phyloP scores from a whole-genome alignment of 2,888 invertebrate species.

The Caenorhabditis sp. region DNA sequence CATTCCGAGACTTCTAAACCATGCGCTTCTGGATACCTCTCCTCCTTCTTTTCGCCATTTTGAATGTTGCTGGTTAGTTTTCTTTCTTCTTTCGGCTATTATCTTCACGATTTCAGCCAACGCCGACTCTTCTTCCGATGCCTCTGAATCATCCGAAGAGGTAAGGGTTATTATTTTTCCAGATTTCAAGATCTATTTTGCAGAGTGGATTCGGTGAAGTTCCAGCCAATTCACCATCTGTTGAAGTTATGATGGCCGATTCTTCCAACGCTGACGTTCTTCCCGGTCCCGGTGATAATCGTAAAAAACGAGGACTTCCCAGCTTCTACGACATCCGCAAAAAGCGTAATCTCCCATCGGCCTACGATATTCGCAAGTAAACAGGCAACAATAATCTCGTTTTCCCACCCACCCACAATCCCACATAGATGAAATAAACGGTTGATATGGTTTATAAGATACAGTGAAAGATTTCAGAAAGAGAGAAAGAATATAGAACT shows the following conservation, averaged over 20 bases:
- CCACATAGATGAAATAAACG: conserved; percentile 26
- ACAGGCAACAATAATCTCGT: neutral
- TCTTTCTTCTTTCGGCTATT: neutral
- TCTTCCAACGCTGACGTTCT: conserved; percentile 25
- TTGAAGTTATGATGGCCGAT: conserved; percentile 12
- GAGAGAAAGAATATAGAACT: conserved; percentile 23
- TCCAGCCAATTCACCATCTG: neutral
- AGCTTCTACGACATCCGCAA: conserved; percentile 57
- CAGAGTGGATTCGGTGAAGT: neutral
- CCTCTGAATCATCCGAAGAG: conserved; percentile 33
- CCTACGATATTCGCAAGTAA: conserved; percentile 59
- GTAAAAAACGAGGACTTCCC: conserved; percentile 51
- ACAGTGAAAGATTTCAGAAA: conserved; percentile 9
- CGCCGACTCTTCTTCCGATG: conserved; percentile 14
- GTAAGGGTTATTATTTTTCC: conserved; percentile 5
- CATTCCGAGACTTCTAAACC: conserved; percentile 7
- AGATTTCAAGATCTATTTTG: neutral
- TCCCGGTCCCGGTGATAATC: conserved; percentile 55
- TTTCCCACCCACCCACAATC: conserved; percentile 24
- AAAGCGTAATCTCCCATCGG: conserved; percentile 48
- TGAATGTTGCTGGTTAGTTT: conserved; percentile 16
- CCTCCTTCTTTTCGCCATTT: conserved; percentile 34
- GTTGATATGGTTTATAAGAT: conserved; percentile 29
- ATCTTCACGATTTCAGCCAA: conserved; percentile 5
- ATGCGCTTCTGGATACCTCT: conserved; percentile 43